Evolutionary conservation across 2,797 vertebrate species (phyloP).

Genomic region (Microtus agrestis): DNA sequence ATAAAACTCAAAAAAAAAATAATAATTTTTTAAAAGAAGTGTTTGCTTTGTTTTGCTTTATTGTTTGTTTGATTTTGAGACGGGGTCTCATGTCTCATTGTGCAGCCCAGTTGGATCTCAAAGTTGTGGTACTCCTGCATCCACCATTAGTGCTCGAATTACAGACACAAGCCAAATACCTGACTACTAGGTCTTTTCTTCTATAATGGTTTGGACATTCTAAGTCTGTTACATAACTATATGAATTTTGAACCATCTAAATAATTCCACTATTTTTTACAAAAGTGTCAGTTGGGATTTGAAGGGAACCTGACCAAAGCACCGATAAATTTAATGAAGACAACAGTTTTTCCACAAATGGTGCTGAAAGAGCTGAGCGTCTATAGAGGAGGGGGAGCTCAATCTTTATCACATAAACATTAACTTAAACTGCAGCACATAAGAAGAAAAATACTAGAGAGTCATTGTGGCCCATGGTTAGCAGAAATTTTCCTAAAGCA

Average conservation of each 20-base stretch:
- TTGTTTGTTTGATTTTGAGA: neutral
- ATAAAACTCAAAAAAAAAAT: neutral
- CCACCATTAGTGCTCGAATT: neutral
- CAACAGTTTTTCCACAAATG: constrained; percentile 32
- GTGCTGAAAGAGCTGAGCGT: neutral
- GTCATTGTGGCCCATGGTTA: neutral
- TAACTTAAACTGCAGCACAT: neutral
- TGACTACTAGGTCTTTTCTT: neutral
- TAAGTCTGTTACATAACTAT: neutral
- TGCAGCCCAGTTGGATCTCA: neutral
- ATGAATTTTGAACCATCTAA: neutral
- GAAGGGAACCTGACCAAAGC: constrained; percentile 1
- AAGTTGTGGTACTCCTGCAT: neutral
- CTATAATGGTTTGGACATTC: neutral
- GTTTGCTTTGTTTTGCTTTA: neutral
- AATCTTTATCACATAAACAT: neutral
- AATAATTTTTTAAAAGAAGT: neutral
- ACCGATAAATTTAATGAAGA: constrained; percentile 31
- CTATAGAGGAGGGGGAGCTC: neutral
- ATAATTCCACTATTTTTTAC: neutral
- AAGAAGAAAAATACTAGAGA: neutral
- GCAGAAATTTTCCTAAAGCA: constrained; percentile 21
- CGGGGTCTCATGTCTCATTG: neutral
- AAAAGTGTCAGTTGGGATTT: neutral
- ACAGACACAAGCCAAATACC: neutral